phyloP scores from a whole-genome alignment of 2,797 vertebrate genomes.

The Rachycentron canadum region DNA sequence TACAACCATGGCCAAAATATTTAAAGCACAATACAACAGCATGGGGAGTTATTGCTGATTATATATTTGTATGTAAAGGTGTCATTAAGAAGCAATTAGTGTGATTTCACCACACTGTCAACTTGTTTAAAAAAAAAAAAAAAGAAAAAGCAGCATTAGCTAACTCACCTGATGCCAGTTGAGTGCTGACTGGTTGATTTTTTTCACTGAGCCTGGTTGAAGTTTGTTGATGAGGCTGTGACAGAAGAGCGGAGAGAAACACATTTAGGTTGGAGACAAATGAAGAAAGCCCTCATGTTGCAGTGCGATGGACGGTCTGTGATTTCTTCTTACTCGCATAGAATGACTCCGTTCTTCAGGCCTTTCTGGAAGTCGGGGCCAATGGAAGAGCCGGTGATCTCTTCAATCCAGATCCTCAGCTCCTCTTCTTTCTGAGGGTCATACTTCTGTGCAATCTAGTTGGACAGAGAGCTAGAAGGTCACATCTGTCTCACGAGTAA shows the following conservation, averaged over 20 bases:
- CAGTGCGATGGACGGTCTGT: rapidly evolving
- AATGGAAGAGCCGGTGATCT: slow-evolving; percentile 85
- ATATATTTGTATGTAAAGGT: neutral
- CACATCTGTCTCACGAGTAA: neutral
- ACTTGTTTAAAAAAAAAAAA: neutral
- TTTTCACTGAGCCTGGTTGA: slow-evolving; percentile 89
- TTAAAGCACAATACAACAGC: neutral
- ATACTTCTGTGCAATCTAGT: slow-evolving; percentile 94
- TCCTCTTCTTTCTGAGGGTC: slow-evolving; percentile 92
- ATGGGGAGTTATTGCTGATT: neutral
- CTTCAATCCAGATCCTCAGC: slow-evolving; percentile 92
- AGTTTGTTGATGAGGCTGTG: slow-evolving; percentile 93
- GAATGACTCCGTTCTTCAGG: slow-evolving; percentile 90
- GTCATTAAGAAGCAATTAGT: neutral
- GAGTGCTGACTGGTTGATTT: slow-evolving; percentile 89
- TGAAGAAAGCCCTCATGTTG: rapidly evolving
- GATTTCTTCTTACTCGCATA: slow-evolving; percentile 91
- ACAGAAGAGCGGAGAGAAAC: neutral
- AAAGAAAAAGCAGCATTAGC: neutral
- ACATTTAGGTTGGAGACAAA: neutral
- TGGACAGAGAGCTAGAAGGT: slow-evolving; percentile 29
- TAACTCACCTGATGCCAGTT: slow-evolving; percentile 95
- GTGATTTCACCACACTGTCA: neutral
- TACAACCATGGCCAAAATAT: neutral
- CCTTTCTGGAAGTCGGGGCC: slow-evolving; percentile 95